These are phyloP conservation scores for Candidula unifasciata DNA, from an alignment of 2,888 invertebrate genomes.

Conservation along the genomic window DNA sequence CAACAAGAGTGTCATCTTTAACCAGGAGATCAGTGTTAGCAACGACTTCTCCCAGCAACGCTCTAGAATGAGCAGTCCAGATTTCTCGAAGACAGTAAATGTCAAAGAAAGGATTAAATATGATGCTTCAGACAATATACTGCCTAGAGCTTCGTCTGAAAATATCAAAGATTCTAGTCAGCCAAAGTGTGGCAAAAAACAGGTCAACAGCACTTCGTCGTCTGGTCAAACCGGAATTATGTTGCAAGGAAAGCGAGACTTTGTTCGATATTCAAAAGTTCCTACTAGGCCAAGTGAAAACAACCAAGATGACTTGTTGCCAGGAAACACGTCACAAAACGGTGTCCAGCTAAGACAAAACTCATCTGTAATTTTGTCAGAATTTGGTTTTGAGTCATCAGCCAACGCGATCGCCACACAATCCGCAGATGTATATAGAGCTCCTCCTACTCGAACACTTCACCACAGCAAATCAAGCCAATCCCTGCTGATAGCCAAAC, in stretches of 20 bases:
- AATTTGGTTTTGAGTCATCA: not conserved
- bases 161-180: too few species aligned
- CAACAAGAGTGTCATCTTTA: too few species aligned
- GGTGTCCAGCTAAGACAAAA: not conserved
- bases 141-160: too few species aligned
- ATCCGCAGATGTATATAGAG: not conserved
- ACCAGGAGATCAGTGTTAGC: too few species aligned
- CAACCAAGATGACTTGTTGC: not conserved
- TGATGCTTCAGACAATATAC: too few species aligned
- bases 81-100: too few species aligned
- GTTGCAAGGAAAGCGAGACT: not conserved
- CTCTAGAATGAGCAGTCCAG: too few species aligned
- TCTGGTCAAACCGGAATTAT: too few species aligned
- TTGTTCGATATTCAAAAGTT: not conserved
- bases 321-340: too few species aligned
- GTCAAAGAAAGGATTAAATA: too few species aligned
- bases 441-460: not conserved
- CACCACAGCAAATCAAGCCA: constrained; percentile 41
- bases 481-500: constrained; percentile 6
- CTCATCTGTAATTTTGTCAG: not conserved
- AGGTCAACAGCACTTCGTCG: not conserved
- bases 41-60: too few species aligned
- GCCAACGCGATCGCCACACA: not conserved
- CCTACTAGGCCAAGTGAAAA: too few species aligned
- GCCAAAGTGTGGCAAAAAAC: not conserved